Conservation (phyloP, 2,797 vertebrate species). For the Malacoctenus gilli region DNA sequence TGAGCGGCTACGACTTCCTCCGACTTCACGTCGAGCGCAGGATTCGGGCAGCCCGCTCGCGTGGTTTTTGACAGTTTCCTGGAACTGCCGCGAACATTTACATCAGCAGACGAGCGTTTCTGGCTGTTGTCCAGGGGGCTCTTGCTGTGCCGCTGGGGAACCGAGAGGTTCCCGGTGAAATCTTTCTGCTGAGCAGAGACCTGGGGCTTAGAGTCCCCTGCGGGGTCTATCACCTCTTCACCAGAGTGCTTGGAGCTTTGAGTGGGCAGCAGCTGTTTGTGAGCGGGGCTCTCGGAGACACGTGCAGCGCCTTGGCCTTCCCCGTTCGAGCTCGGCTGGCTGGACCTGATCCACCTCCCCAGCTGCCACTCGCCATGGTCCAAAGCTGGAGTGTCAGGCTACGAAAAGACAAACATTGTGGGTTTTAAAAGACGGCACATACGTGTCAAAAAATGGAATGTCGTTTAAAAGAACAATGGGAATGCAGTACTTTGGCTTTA, state of each 20-base stretch:
- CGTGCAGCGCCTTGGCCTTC: slow-evolving; percentile 61
- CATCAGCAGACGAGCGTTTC: slow-evolving; percentile 49
- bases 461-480: too few species aligned
- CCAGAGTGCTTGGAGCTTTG: slow-evolving; percentile 33
- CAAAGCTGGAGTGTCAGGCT: slow-evolving; percentile 81
- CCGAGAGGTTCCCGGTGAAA: slow-evolving; percentile 28
- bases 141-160: slow-evolving; percentile 38
- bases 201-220: slow-evolving; percentile 58
- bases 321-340: slow-evolving; percentile 75
- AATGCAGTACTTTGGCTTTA: too few species aligned
- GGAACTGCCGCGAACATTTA: neutral
- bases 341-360: slow-evolving; percentile 87
- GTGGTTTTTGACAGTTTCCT: slow-evolving; percentile 74
- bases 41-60: slow-evolving; percentile 61
- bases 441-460: too few species aligned
- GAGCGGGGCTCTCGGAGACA: slow-evolving; percentile 21
- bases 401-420: neutral
- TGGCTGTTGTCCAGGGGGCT: slow-evolving; percentile 53
- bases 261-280: slow-evolving; percentile 46
- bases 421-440: slow-evolving; percentile 16
- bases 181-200: slow-evolving; percentile 53
- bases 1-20: slow-evolving; percentile 61
- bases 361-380: slow-evolving; percentile 87
- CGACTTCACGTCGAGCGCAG: slow-evolving; percentile 70
- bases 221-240: slow-evolving; percentile 40